Evolutionary conservation across 2,888 invertebrate genomes (phyloP), one percentile per base, ranked within the genome.

Genomic region (Drosophila nr. fundita): DNA sequence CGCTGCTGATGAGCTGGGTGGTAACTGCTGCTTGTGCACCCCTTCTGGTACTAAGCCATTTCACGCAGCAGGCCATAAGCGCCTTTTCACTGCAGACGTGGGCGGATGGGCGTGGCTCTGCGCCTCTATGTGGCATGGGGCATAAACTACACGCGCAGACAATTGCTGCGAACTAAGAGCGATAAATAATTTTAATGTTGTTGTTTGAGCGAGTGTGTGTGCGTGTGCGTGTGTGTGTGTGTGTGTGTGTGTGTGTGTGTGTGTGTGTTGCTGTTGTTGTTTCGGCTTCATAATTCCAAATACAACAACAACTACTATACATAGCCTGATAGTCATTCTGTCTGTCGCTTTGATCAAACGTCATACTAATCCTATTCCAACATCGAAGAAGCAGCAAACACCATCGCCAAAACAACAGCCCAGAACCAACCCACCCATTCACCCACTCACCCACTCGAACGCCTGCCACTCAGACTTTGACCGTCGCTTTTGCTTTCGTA

Each of bases 111-210:
- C 55, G 59, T 63, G 59, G 65, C 58, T 6, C 40, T 34, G 58
- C 62, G 45, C 55, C 67, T 27, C 60, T 30, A 58, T 67, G 79
- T 76, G 68, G 70, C 63, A 60, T n/a, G 66, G 49, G 48, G 63
- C 65, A 83, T 88, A 88, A 87, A 85, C 83, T 86, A 88, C 86
- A 86, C 75, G 71, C 71, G 67, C 80, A 82, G 83, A 88, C 83
- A 83, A 87, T 88, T 88, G 83, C 64, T 65, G 59, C 63, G 59
- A 38, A 71, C 67, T 60, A 40, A 64, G 73, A 72, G 83, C 86
- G 75, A 85, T 88, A 84, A 83, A 86, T 86, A 88, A 88, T 88
- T 88, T 86, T 70, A 64, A 68, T 78, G 77, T 53, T 63, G 57
- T 57, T 49, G 55, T 40, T 54, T 45, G 21, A 21, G 15, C 2